Base-by-base conservation (phyloP, 1,140 invertebrate genomes). In the Brachionus koreanus region DNA sequence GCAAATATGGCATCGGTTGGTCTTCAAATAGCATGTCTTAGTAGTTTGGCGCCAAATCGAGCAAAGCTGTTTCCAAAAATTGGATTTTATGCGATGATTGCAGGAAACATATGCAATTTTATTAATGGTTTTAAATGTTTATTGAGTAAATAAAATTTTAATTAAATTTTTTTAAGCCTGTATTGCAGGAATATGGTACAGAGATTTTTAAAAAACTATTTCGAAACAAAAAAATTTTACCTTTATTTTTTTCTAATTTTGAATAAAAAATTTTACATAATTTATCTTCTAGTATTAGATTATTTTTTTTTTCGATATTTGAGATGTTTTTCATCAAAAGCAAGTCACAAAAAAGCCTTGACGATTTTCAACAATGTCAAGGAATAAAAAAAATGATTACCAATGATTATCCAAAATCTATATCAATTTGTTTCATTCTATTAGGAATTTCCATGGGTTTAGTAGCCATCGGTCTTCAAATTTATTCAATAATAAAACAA, bases 1-100 rank as follows among this genome's bases (percentile, higher is more conserved):
- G 93, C 96, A 0, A 98, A 98, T 90, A 93, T 96, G 2, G 91
- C 92, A 0, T 94, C 95, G 0, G 91, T 98, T 25, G 96, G 95
- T 3, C 95, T 97, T 61, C 91, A 94, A 87, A 91, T 98, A 5
- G 95, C 94, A 0, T 91, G 91, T 0, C 87, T 98, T 13, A 89
- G 91, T 0, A 91, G 92, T 3, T 90, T 98, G 89, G 92, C 93
- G 0, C 96, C 96, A 0, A 89, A 91, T 2, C 91, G 93, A 83
- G 91, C 92, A 83, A 85, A 89, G 3, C 90, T 92, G 39, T 90
- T 97, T 3, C 91, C 93, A 0, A 65, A 65, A 82, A 52, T 95
- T 0, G 92, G 93, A 0, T 86, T 94, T 4, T 88, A 94, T 75
- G 93, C 94, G 0, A 94, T 96, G 84, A 87, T 96, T 35, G 91